Base-by-base conservation (phyloP, 1,140 invertebrate species). In the Alviniconcha marisindica region DNA sequence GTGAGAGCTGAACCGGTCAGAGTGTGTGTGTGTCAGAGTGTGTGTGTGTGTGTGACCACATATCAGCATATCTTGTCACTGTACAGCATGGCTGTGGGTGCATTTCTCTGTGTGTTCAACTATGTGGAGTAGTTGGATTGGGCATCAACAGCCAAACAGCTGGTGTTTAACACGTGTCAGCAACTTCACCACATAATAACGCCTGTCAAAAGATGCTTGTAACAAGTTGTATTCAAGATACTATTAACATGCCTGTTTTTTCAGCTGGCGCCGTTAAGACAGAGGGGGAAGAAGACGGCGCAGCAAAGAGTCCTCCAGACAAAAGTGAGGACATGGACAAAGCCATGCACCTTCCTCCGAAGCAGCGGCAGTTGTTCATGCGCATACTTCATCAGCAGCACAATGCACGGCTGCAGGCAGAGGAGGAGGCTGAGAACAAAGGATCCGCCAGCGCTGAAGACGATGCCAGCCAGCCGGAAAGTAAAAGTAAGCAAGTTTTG, bases 311-410 rank as follows among this genome's bases (percentile, higher is more conserved):
- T 15, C 12, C 10, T 7, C 7, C 7, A 3, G 5, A 5, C 36
- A 82, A 81, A 63, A 71, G 78, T 14, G 54, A 66, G n/a, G 81
- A 82, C 21, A 44, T 83, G 42, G 86, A 66, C 38, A 87, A 84
- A 21, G 74, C 74, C 2, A 51, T 79, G 71, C 94, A 95, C 86
- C 91, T 96, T 63, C 95, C 96, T 0, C 95, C 95, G 77, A 95
- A 94, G 82, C 95, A 96, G 83, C 94, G 95, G 78, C 95, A 96
- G 87, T 90, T 96, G 24, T 95, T 95, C 81, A 91, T 95, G 88
- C 92, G 96, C 78, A 96, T 96, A 85, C 95, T 95, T 81, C 95
- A 96, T 48, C 95, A 96, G 84, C 95, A 96, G 86, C 95, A 96
- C 42, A 95, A 96, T 84, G 95, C 96, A 85, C 85, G 85, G 81